Evolutionary conservation across 2,888 invertebrate species (phyloP).

Genomic region (Nomada hirtipes): DNA sequence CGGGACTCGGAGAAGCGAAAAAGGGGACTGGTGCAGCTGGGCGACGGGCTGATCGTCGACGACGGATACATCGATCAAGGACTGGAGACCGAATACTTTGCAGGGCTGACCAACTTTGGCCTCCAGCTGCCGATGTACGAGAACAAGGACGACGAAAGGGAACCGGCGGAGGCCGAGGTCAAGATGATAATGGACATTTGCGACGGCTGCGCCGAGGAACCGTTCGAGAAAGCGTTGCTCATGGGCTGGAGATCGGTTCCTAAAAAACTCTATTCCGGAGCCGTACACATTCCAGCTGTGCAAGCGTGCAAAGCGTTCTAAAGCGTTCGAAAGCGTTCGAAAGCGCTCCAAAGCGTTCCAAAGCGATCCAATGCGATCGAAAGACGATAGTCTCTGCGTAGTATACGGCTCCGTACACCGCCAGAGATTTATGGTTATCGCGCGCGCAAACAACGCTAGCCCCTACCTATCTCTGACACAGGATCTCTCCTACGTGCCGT

Average conservation of each 20-base stretch:
- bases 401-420: too few relatives aligned
- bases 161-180: conserved; percentile 94
- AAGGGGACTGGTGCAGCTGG: conserved; percentile 88
- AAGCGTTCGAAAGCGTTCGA: not conserved
- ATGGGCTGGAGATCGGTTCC: conserved; percentile 91
- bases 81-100: conserved; percentile 85
- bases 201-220: conserved; percentile 90
- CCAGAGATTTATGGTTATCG: conserved; percentile 25
- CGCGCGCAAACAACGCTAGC: conserved; percentile 3
- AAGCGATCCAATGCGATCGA: not conserved
- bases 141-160: conserved; percentile 88
- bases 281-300: conserved; percentile 88
- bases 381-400: too few relatives aligned
- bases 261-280: conserved; percentile 91
- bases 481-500: conserved; percentile 42
- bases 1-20: conserved; percentile 85
- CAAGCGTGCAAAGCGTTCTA: conserved; percentile 88
- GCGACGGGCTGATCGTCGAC: conserved; percentile 89
- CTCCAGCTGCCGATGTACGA: conserved; percentile 85
- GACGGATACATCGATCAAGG: conserved; percentile 85
- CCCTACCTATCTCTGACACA: conserved; percentile 27
- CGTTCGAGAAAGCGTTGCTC: conserved; percentile 92
- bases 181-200: conserved; percentile 92
- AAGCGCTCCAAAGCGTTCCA: not conserved
- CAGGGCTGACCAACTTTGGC: conserved; percentile 90